Base-by-base conservation (phyloP, 2,797 vertebrate species). In the Hydrocynus forskahlii region DNA sequence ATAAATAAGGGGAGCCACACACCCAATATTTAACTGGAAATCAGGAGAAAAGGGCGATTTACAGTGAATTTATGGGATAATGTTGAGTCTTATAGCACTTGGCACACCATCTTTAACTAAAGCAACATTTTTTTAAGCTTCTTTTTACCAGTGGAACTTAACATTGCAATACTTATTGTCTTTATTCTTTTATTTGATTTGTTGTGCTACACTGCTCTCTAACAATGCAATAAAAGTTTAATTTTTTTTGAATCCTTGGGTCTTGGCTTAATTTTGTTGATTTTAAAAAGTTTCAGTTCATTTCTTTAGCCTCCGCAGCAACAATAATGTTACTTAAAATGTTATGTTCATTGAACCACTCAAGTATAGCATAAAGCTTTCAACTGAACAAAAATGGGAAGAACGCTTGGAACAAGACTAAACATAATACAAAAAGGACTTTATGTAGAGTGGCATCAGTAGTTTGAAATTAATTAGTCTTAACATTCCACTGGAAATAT, bases 151-250 rank as follows among this genome's bases (percentile, higher is more conserved):
- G 23, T 73, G 62, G 23, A 21, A 52, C 72, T 57, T 75, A 63
- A 72, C 68, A 82, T 55, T 77, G 68, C 50, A 71, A 68, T 54
- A 73, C 81, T 87, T 60, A 76, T 79, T 86, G 84, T 83, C 2
- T 54, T 74, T 74, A 70, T 64, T 82, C 75, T 81, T 77, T 63
- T 63, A 52, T 84, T 86, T 88, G 88, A 80, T 90, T 89, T 89
- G 79, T 89, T 84, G 79, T 86, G 86, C 88, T 91, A 73, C 88
- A 81, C 80, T 90, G 87, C 88, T 92, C 90, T 91, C 87, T 89
- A 90, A 90, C 83, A 89, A 92, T 89, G 92, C 92, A 94, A 93
- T 93, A 92, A 92, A 90, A 85, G 66, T 57, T 70, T 88, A 81
- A 80, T 81, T 88, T 62, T 78, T 88, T 87, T 87, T 81, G 66